phyloP scores from a whole-genome alignment of 1,140 invertebrate species.

The Papilio polytes region DNA sequence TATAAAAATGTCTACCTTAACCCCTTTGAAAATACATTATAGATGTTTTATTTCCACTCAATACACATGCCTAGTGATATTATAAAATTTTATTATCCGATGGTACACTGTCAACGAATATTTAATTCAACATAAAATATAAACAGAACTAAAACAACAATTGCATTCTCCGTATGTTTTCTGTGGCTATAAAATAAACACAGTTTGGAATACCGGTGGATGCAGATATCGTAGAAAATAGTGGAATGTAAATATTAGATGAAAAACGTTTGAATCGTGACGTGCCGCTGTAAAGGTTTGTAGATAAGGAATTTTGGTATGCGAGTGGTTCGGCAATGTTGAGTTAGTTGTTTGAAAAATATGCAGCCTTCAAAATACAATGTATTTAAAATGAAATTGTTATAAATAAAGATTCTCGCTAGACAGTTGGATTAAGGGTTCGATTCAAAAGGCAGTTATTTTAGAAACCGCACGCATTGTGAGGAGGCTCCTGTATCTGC shows the following conservation, averaged over 20 bases:
- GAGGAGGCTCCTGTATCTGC: no score
- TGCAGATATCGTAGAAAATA: constrained; percentile 17
- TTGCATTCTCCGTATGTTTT: not conserved
- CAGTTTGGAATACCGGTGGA: not conserved
- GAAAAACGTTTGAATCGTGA: constrained; percentile 11
- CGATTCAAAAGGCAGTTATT: no score
- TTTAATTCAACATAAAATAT: not conserved
- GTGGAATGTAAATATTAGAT: constrained; percentile 22
- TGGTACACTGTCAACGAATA: not conserved
- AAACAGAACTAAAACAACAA: not conserved
- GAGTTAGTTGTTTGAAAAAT: not conserved
- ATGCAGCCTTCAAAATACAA: not conserved
- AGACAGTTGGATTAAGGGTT: no score
- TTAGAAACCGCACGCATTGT: no score
- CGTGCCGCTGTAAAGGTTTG: not conserved
- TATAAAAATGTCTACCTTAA: no score
- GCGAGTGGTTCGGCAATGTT: not conserved
- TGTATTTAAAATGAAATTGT: no score
- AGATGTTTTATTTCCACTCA: no score
- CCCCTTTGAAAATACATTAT: no score
- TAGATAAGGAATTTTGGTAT: not conserved
- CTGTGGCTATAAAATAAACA: constrained; percentile 10
- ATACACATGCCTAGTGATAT: no score
- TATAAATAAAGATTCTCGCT: no score
- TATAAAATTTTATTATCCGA: not conserved